Evolutionary conservation across 2,888 invertebrate genomes (phyloP).

Genomic region (Schizaphis graminum): DNA sequence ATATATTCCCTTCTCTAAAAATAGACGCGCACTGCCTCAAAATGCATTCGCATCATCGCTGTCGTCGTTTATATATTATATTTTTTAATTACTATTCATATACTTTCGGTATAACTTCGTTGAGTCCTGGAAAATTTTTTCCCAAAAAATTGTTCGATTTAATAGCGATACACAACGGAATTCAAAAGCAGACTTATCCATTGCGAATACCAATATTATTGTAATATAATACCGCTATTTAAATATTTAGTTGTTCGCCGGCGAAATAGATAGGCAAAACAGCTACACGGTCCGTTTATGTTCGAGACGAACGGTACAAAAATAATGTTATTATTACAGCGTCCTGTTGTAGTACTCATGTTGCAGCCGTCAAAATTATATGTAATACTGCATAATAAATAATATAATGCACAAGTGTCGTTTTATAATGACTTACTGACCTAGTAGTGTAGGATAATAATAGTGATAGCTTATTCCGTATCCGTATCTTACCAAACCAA

Average conservation of each 20-base stretch:
- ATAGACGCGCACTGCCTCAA: slow-evolving; percentile 8
- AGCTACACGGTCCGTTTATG: background rate
- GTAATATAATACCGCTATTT: background rate
- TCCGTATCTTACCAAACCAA: background rate
- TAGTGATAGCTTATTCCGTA: background rate
- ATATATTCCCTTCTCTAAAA: slow-evolving; percentile 15
- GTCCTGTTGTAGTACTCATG: background rate
- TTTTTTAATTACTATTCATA: background rate
- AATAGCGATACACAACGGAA: background rate
- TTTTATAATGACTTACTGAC: background rate
- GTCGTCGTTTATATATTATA: background rate
- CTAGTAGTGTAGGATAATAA: background rate
- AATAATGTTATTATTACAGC: background rate
- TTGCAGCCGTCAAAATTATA: background rate
- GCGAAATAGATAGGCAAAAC: slow-evolving; percentile 48
- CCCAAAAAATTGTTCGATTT: background rate
- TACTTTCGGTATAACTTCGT: background rate
- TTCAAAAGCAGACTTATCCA: no score
- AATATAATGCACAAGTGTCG: background rate
- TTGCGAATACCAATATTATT: background rate
- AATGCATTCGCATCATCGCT: background rate
- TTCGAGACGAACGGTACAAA: no score
- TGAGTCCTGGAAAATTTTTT: background rate
- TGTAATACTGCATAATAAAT: background rate
- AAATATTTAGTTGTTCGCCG: background rate